Percentiles rank a stretch among this genome's conserved stretches.
phyloP scores from a whole-genome alignment of 2,888 invertebrate species.

The Halictus ligatus region DNA sequence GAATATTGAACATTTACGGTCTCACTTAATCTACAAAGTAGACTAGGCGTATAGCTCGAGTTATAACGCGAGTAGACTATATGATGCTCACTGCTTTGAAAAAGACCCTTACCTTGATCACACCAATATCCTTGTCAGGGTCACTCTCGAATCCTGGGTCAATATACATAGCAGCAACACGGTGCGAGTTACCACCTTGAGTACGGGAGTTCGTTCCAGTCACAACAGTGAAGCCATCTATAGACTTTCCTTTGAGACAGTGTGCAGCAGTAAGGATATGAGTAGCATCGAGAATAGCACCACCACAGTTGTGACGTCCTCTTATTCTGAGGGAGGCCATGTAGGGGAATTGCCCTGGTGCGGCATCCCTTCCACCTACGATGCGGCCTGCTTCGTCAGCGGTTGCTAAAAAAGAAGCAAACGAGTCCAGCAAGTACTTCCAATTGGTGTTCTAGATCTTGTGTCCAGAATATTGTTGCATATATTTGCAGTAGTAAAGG shows the following conservation, averaged over 20 bases:
- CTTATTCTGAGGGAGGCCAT: conserved; percentile 51
- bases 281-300: conserved; percentile 44
- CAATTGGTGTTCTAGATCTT: background rate
- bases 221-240: conserved; percentile 24
- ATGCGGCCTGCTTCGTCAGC: conserved; percentile 37
- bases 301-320: conserved; percentile 55
- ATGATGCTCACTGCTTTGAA: background rate
- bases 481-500: too few species aligned
- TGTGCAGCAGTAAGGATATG: conserved; percentile 67
- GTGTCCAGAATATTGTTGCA: too few species aligned
- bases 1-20: background rate
- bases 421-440: background rate
- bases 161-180: background rate
- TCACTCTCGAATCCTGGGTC: conserved; percentile 24
- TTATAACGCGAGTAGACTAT: too few species aligned
- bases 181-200: conserved; percentile 36
- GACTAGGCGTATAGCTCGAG: too few species aligned
- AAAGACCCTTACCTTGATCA: conserved; percentile 44
- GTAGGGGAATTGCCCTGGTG: conserved; percentile 57
- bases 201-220: conserved; percentile 23
- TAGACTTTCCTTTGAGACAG: conserved; percentile 37
- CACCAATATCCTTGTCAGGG: conserved; percentile 49
- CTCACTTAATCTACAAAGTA: background rate
- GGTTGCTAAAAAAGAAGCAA: conserved; percentile 15
- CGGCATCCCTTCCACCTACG: conserved; percentile 47